Percentiles rank a stretch among this genome's conserved stretches.
phyloP scores from a whole-genome alignment of 2,888 invertebrate genomes.

The Metellina segmentata region DNA sequence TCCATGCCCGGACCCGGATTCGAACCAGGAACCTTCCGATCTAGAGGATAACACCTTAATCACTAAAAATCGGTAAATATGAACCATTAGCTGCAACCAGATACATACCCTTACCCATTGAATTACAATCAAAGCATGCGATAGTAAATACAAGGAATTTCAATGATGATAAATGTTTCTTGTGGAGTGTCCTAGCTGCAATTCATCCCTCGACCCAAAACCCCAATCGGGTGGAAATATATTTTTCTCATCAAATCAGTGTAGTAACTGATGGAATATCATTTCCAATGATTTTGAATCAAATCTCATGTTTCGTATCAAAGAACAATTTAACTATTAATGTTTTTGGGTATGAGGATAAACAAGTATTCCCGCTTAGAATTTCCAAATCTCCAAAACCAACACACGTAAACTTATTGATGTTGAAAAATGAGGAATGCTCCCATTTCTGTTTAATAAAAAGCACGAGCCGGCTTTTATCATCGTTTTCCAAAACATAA shows the following conservation, averaged over 20 bases:
- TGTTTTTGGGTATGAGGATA: conserved; percentile 15
- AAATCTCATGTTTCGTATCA: conserved; percentile 2
- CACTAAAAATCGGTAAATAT: conserved; percentile 2
- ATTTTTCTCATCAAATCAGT: neutral
- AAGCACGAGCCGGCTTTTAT: conserved; percentile 20
- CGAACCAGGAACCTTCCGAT: too few relatives aligned
- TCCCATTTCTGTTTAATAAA: conserved; percentile 32
- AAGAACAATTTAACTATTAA: conserved; percentile 31
- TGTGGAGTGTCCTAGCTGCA: conserved; percentile 2
- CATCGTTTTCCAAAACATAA: neutral
- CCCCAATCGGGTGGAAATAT: neutral
- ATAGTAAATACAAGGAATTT: neutral
- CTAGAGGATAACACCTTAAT: too few relatives aligned
- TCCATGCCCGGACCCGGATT: too few relatives aligned
- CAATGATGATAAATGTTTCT: neutral
- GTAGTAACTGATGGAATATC: neutral
- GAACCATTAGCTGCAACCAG: conserved; percentile 3
- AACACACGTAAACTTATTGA: conserved; percentile 23
- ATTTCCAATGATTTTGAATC: too few relatives aligned
- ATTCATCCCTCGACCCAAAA: neutral
- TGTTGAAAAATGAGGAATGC: neutral
- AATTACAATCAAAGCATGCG: neutral
- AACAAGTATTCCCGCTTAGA: conserved; percentile 27
- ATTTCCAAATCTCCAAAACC: neutral
- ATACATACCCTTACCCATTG: neutral